phyloP scores from a whole-genome alignment of 2,888 invertebrate genomes.

The Tinea trinotella region DNA sequence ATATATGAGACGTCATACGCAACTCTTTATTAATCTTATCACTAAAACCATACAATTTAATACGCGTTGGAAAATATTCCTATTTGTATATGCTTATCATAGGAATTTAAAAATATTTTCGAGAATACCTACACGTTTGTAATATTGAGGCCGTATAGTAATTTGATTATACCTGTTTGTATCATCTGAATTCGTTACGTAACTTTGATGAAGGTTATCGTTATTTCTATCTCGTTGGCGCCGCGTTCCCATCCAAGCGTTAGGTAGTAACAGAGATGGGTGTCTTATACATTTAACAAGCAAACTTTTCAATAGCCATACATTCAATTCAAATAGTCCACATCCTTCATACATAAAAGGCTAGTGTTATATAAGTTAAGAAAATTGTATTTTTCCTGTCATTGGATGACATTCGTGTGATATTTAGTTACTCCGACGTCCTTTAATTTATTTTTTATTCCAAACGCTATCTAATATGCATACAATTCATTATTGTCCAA shows the following conservation, averaged over 20 bases:
- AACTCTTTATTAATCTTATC: not conserved
- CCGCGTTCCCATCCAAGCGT: slow-evolving; percentile 22
- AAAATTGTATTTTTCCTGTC: slow-evolving; percentile 5
- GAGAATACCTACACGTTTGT: not conserved
- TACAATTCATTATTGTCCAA: too few relatives aligned
- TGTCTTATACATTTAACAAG: not conserved
- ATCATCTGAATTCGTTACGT: slow-evolving; percentile 23
- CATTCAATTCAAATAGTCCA: not conserved
- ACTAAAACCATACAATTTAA: not conserved
- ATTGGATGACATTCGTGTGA: not conserved
- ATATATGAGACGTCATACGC: not conserved
- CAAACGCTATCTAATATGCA: too few relatives aligned
- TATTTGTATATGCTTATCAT: not conserved
- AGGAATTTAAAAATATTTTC: not conserved
- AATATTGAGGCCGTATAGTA: not conserved
- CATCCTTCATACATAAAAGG: not conserved
- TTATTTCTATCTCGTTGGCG: slow-evolving; percentile 30
- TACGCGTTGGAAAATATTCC: not conserved
- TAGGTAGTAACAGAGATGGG: not conserved
- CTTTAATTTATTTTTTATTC: too few relatives aligned
- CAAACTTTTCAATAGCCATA: not conserved
- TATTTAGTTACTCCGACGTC: not conserved
- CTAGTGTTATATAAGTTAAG: not conserved
- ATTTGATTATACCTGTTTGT: slow-evolving; percentile 12
- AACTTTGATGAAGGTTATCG: slow-evolving; percentile 29